Base-by-base conservation (phyloP, 2,888 invertebrate genomes). In the Psococerastis gibbosa region DNA sequence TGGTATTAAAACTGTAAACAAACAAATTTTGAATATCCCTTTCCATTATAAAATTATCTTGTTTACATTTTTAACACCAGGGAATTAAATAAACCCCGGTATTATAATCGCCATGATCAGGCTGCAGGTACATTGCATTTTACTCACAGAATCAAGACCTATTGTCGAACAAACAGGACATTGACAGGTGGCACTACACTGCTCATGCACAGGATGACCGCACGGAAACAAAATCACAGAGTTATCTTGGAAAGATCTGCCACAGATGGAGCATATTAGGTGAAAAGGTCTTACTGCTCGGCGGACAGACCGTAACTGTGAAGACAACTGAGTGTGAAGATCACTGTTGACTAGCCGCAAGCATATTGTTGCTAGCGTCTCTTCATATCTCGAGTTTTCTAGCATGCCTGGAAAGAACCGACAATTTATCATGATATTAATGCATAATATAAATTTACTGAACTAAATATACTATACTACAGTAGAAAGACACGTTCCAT, bases 301-400 rank as follows among this genome's bases (percentile, higher is more conserved):
- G 35, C 53, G 54, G 6, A 59, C 58, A 16, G 57, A 54, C n/a
- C 54, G 50, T 6, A 57, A 55, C 42, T 60, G 51, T 27, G 56
- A 54, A 15, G 54, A 51, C 45, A 66, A 51, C 42, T 62, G 61
- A 23, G 52, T 63, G 55, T 79, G 80, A 42, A 83, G 65, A 62
- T 83, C 80, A 43, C 71, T 65, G 51, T 78, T 73, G 33, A 79
- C 63, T 33, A 78, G 61, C 48, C 70, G 70, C 35, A 75, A 70
- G 3, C 77, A 75, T 0, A 75, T 73, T 50, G 71, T 69, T 51
- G 82, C 66, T 52, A 82, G 66, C 38, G 77, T 70, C 54, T 77
- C 73, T 57, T 85, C 81, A 55, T 80, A 79, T 27, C 72, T 70
- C 48, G 80, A 82, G 53, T 82, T 81, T 15, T 75, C 73, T 48